Evolutionary conservation across 2,888 invertebrate species (phyloP), one percentile per base, ranked within the genome.

Genomic region (Sesamia inferens): DNA sequence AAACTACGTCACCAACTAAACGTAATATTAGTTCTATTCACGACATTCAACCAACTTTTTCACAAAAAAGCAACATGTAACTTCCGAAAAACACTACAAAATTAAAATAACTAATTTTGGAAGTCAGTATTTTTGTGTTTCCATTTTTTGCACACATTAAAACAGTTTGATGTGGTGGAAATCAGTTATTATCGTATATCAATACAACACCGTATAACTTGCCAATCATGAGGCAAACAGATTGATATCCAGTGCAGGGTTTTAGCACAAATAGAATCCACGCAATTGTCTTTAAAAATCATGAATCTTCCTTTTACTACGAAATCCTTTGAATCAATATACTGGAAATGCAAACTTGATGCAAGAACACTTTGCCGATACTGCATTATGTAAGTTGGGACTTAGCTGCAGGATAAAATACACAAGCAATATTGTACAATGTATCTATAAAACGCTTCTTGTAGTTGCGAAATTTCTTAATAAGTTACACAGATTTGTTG

Each of bases 361-460:
- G 64, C 69, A 11, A 71, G 78, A 63, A 68, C 62, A 59, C 65
- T 70, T 82, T 68, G 62, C 66, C 62, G 75, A 78, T 82, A 75
- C 68, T 70, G 79, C 71, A 85, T 82, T 69, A 82, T 74, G 79
- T 79, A 74, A 70, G 67, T 69, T 6, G 44, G 48, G 71, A 63
- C 55, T 82, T 64, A 69, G 62, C 66, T 82, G 47, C 55, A 51
- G 66, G 66, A 67, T 62, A 81, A 74, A 63, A 73, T 70, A 61
- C 64, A 64, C 62, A 59, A 81, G 73, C 65, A 73, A 57, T 58
- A 66, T 42, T 61, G 14, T 22, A 19, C 69, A 19, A 72, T 59
- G 14, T 68, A 55, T 6, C 22, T 24, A 54, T 14, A 22, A 19
- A 42, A n/a, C 44, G 10, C 55, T 10, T 42, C 22, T 31, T 19